These are phyloP conservation scores for Bellardia pandia DNA, from an alignment of 2,888 invertebrate species.

Conservation along the genomic window DNA sequence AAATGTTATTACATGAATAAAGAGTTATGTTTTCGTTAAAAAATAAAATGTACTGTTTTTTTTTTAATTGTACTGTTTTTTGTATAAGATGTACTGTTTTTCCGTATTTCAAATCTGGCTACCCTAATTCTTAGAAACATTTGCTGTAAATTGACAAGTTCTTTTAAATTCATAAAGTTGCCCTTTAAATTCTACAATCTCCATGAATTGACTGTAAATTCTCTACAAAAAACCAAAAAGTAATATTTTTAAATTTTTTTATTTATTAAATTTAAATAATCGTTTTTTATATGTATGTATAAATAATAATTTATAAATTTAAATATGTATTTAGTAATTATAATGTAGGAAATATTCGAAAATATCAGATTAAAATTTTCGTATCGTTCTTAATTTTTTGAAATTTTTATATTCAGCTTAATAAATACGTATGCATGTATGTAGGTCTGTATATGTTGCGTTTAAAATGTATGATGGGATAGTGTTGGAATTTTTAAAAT, in stretches of 20 bases:
- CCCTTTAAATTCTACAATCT: no score
- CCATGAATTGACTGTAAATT: no score
- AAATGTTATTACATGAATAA: no score
- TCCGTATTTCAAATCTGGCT: no score
- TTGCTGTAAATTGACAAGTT: no score
- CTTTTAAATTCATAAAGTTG: no score
- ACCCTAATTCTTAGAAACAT: no score
- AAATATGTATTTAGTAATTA: conserved; percentile 39
- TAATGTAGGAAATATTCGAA: conserved; percentile 57
- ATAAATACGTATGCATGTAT: conserved; percentile 47
- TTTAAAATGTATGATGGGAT: conserved; percentile 23
- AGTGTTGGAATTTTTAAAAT: neutral
- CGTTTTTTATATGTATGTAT: conserved; percentile 32
- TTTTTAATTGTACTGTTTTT: no score
- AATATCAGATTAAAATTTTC: conserved; percentile 49
- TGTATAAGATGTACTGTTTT: no score
- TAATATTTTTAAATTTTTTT: conserved; percentile 8
- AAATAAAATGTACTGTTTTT: no score
- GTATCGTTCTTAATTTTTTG: neutral
- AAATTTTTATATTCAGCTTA: conserved; percentile 28
- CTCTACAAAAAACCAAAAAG: neutral
- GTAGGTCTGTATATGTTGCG: neutral
- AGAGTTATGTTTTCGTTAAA: no score
- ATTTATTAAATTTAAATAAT: conserved; percentile 49
- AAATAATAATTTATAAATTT: conserved; percentile 48